Percentiles rank a stretch among this genome's conserved stretches.
These are phyloP conservation scores for Sparus aurata DNA, from an alignment of 2,797 vertebrate genomes.

Conservation along the genomic window DNA sequence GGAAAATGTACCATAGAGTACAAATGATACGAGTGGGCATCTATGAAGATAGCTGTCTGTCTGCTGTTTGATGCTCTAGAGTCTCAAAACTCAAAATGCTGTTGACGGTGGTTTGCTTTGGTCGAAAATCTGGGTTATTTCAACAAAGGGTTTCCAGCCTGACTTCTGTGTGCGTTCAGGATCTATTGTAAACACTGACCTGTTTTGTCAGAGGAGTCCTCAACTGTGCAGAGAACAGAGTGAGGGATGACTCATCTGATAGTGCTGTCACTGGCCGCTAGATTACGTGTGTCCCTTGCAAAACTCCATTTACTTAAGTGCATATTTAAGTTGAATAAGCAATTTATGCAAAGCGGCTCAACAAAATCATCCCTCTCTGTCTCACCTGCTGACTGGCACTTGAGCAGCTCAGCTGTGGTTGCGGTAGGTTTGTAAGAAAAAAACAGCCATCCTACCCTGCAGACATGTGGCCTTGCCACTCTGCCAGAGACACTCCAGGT, in stretches of 20 bases:
- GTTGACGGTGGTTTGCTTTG: constrained; percentile 19
- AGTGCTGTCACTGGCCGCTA: constrained; percentile 10
- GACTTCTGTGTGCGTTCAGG: constrained; percentile 22
- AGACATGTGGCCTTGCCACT: too few species aligned
- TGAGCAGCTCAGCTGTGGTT: constrained; percentile 4
- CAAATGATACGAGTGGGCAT: constrained; percentile 21
- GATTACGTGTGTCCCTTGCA: constrained; percentile 24
- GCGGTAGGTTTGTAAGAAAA: too few species aligned
- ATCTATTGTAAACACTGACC: constrained; percentile 25
- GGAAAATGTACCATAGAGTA: constrained; percentile 1
- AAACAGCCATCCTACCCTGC: too few species aligned
- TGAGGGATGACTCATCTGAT: constrained; percentile 20
- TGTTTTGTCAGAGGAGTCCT: constrained; percentile 20
- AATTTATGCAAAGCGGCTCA: constrained; percentile 2
- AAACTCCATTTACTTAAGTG: constrained; percentile 40
- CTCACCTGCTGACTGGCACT: constrained; percentile 26
- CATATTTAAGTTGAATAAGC: constrained; percentile 27
- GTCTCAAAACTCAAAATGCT: constrained; percentile 7
- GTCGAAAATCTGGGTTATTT: neutral
- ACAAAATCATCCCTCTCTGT: constrained; percentile 1
- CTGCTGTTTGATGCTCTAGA: neutral
- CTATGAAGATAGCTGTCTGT: constrained; percentile 9
- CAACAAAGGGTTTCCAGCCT: constrained; percentile 7
- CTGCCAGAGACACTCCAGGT: too few species aligned
- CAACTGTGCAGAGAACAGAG: constrained; percentile 10